Evolutionary conservation across 2,888 invertebrate genomes (phyloP).

Genomic region (Xestia xanthographa): DNA sequence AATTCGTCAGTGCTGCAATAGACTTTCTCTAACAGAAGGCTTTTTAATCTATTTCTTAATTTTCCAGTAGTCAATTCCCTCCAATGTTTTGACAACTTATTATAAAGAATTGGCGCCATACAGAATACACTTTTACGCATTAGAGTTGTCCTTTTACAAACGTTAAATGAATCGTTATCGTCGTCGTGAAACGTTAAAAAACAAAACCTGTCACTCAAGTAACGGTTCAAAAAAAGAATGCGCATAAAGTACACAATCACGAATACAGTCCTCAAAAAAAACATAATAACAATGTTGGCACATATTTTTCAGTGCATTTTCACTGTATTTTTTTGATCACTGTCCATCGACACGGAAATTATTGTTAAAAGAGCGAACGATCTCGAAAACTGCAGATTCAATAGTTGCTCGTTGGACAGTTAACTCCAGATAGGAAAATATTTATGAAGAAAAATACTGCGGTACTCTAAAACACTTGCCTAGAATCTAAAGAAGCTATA

Average conservation of each 20-base stretch:
- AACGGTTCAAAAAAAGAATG: background rate
- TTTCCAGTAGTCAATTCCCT: too few relatives aligned
- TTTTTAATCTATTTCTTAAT: too few relatives aligned
- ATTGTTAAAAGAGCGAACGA: constrained; percentile 53
- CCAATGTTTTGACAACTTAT: too few relatives aligned
- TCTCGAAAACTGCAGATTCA: constrained; percentile 53
- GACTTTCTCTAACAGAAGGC: too few relatives aligned
- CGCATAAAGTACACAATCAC: background rate
- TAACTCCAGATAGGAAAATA: constrained; percentile 49
- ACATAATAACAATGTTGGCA: constrained; percentile 13
- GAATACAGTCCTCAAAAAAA: constrained; percentile 28
- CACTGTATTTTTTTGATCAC: constrained; percentile 32
- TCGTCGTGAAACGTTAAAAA: too few relatives aligned
- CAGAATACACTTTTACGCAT: too few relatives aligned
- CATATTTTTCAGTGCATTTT: constrained; percentile 44
- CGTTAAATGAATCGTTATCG: background rate
- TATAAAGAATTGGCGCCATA: too few relatives aligned
- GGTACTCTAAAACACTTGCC: background rate
- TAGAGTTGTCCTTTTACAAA: too few relatives aligned
- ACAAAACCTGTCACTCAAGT: background rate
- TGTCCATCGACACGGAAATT: constrained; percentile 49
- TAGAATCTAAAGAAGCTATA: background rate
- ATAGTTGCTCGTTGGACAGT: constrained; percentile 44
- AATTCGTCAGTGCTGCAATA: too few relatives aligned
- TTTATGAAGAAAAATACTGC: constrained; percentile 37